These are phyloP conservation scores for Oryzias curvinotus DNA, from an alignment of 2,113 vertebrate genomes.

Conservation along the genomic window DNA sequence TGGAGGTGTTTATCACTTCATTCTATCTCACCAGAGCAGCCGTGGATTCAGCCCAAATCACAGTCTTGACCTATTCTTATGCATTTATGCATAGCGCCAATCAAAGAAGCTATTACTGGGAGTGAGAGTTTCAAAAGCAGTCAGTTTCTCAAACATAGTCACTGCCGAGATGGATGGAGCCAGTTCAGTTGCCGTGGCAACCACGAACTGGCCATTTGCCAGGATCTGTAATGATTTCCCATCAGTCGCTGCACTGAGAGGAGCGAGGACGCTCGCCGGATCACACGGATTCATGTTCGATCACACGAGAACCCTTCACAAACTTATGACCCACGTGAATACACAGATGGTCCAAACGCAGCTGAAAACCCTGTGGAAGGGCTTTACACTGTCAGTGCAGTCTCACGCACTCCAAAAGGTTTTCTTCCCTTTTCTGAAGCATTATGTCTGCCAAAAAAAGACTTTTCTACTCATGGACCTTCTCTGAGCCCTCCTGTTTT, in stretches of 20 bases:
- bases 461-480: constrained; percentile 8
- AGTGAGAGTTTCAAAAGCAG: constrained; percentile 57
- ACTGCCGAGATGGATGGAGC: constrained; percentile 58
- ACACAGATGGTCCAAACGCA: not conserved
- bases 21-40: not conserved
- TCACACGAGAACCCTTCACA: constrained; percentile 24
- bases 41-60: constrained; percentile 34
- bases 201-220: constrained; percentile 71
- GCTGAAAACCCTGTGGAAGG: not conserved
- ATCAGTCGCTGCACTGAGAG: constrained; percentile 64
- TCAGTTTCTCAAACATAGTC: constrained; percentile 60
- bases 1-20: constrained; percentile 13
- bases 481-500: constrained; percentile 5
- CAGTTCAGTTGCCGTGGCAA: constrained; percentile 73
- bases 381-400: constrained; percentile 10
- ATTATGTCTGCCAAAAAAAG: constrained; percentile 24
- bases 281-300: constrained; percentile 17
- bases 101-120: constrained; percentile 66
- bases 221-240: constrained; percentile 77
- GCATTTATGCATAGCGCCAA: constrained; percentile 66
- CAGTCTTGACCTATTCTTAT: constrained; percentile 52
- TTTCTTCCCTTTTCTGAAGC: constrained; percentile 21
- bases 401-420: constrained; percentile 5
- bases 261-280: constrained; percentile 40
- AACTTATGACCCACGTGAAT: constrained; percentile 7